Evolutionary conservation across 1,140 invertebrate species (phyloP).

Genomic region (Oreohelix idahoensis): DNA sequence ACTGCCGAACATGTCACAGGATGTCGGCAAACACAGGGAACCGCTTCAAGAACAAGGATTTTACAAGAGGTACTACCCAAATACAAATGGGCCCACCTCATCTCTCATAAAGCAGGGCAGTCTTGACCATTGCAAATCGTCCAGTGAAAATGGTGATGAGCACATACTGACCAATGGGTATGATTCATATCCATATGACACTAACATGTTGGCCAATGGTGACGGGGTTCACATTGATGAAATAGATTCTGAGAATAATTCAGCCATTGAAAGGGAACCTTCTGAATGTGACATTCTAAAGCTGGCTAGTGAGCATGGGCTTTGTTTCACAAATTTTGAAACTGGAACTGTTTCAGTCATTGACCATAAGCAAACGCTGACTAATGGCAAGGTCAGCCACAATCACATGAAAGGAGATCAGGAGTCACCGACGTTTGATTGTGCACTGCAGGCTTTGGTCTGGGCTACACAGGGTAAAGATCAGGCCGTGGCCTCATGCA

Average conservation of each 20-base stretch:
- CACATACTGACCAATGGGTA: neutral
- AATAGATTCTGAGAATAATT: neutral
- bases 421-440: constrained; percentile 26
- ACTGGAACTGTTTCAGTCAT: neutral
- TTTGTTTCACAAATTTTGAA: neutral
- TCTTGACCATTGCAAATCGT: neutral
- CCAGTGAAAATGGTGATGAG: neutral
- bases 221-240: constrained; percentile 11
- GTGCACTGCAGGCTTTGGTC: constrained; percentile 41
- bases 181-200: neutral
- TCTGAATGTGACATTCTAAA: neutral
- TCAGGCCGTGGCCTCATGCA: neutral
- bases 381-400: neutral
- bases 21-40: neutral
- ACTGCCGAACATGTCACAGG: neutral
- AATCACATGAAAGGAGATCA: neutral
- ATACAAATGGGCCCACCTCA: neutral
- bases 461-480: constrained; percentile 42
- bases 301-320: neutral
- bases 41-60: neutral
- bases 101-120: neutral
- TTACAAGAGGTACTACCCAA: neutral
- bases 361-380: neutral
- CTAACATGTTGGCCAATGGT: neutral
- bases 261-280: neutral